Conservation (phyloP, 92 coral and sea anemone species). For the Pocillopora meandrina region DNA sequence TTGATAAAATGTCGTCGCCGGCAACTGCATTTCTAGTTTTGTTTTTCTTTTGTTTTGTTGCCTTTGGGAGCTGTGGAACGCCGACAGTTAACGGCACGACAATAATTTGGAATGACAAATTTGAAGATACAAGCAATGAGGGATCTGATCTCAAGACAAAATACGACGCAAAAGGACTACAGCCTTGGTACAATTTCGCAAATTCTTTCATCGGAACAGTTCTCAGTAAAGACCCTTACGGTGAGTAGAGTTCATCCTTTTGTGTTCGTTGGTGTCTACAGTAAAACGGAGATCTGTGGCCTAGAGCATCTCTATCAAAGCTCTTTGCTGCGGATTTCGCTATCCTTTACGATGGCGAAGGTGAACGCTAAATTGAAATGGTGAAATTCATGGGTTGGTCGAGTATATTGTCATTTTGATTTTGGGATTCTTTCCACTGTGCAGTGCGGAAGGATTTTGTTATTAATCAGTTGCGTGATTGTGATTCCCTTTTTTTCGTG, state of each 20-base stretch:
- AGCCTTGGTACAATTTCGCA: constrained; percentile 80
- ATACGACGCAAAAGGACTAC: constrained; percentile 83
- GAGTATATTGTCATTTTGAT: too few relatives aligned
- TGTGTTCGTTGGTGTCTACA: not conserved
- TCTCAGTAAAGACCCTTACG: constrained; percentile 79
- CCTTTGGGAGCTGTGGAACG: not conserved
- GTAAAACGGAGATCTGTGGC: not conserved
- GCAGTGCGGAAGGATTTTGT: too few relatives aligned
- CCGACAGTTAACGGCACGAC: not conserved
- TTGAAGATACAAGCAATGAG: constrained; percentile 8
- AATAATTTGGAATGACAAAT: constrained; percentile 21
- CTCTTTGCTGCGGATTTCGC: too few relatives aligned
- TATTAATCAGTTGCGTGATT: too few relatives aligned
- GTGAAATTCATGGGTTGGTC: too few relatives aligned
- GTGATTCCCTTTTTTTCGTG: too few relatives aligned
- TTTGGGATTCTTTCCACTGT: too few relatives aligned
- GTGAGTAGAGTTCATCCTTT: constrained; percentile 34
- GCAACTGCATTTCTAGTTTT: constrained; percentile 2
- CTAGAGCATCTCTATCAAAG: too few relatives aligned
- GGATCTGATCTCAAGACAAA: constrained; percentile 41
- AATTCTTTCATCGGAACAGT: constrained; percentile 75
- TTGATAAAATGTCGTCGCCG: constrained; percentile 1
- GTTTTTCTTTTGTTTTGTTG: constrained; percentile 7
- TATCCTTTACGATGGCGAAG: too few relatives aligned
- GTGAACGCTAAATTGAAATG: too few relatives aligned